Conservation (phyloP, 2,113 vertebrate genomes). For the Astatoreochromis straeleni region DNA sequence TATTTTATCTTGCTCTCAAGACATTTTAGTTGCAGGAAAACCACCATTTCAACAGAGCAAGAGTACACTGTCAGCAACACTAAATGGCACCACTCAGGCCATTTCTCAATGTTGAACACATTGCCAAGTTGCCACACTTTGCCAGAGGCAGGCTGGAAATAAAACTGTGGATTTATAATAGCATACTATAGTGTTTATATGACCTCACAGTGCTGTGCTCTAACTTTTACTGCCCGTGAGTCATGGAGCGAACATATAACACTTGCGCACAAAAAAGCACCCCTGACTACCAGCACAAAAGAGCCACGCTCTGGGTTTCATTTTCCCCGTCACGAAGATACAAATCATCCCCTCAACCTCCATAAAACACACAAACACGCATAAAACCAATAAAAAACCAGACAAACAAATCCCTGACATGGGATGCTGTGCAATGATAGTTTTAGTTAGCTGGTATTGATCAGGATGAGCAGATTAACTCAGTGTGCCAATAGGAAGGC, state of each 20-base stretch:
- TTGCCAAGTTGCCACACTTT: constrained; percentile 35
- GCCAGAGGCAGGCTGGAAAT: constrained; percentile 50
- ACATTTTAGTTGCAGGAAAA: constrained; percentile 9
- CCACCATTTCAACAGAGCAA: constrained; percentile 10
- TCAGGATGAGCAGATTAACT: constrained; percentile 67
- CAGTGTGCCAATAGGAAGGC: constrained; percentile 65
- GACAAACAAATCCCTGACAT: constrained; percentile 43
- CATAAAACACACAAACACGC: constrained; percentile 40
- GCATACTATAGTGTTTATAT: constrained; percentile 55
- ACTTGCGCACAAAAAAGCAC: constrained; percentile 18
- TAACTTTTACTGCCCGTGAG: constrained; percentile 49
- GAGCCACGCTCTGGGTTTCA: neutral
- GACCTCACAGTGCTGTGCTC: constrained; percentile 42
- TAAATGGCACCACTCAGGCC: constrained; percentile 33
- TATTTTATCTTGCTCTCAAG: neutral
- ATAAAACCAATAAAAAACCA: constrained; percentile 42
- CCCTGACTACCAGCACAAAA: neutral
- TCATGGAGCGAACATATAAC: constrained; percentile 44
- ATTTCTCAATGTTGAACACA: constrained; percentile 29
- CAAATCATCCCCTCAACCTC: constrained; percentile 39
- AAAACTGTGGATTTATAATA: constrained; percentile 59
- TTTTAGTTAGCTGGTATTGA: constrained; percentile 67
- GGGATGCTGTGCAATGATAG: constrained; percentile 63
- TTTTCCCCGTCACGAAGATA: constrained; percentile 24
- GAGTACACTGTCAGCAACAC: constrained; percentile 39